These are phyloP conservation scores for Oeneis ivallda DNA, from an alignment of 2,888 invertebrate species.

Conservation along the genomic window DNA sequence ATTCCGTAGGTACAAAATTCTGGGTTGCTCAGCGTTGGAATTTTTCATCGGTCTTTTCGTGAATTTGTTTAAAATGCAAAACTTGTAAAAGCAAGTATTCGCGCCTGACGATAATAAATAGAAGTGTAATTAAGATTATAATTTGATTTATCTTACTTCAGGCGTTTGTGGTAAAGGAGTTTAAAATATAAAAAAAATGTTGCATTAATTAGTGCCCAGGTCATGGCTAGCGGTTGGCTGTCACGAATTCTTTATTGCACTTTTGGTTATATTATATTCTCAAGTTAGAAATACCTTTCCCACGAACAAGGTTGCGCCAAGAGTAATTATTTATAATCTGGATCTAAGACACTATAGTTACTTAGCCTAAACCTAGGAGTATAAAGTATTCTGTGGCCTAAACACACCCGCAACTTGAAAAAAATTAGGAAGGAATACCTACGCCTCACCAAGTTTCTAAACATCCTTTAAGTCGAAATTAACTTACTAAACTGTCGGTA, in stretches of 20 bases:
- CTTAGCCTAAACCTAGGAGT: too few species aligned
- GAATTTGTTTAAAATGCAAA: background rate
- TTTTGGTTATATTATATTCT: constrained; percentile 34
- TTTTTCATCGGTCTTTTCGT: too few species aligned
- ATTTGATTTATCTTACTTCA: constrained; percentile 21
- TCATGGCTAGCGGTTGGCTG: constrained; percentile 45
- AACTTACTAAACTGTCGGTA: too few species aligned
- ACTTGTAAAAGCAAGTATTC: background rate
- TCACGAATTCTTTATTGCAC: constrained; percentile 42
- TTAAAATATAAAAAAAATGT: constrained; percentile 31
- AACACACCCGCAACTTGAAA: constrained; percentile 3
- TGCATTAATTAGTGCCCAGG: constrained; percentile 40
- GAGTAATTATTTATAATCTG: constrained; percentile 22
- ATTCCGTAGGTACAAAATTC: too few species aligned
- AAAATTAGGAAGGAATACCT: background rate
- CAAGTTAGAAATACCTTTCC: constrained; percentile 39
- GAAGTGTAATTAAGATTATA: constrained; percentile 10
- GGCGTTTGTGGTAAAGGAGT: constrained; percentile 30
- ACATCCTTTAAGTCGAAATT: too few species aligned
- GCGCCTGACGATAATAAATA: constrained; percentile 22
- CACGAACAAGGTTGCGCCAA: constrained; percentile 38
- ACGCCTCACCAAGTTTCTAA: background rate
- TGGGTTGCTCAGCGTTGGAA: too few species aligned
- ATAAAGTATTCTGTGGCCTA: too few species aligned
- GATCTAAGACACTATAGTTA: constrained; percentile 1